phyloP scores from a whole-genome alignment of 2,888 invertebrate species.

The Eupeodes latifasciatus region DNA sequence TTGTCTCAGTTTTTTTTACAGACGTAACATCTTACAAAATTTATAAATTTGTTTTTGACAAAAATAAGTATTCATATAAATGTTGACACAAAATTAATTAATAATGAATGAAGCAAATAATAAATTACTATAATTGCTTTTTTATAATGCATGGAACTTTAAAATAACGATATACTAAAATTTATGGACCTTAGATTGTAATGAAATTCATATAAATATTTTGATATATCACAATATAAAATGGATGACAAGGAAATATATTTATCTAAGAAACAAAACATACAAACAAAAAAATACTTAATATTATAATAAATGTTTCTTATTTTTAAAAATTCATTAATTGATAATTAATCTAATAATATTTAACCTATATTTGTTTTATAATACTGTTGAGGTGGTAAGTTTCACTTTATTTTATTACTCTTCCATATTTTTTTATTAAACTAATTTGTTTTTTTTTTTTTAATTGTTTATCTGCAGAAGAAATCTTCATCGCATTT shows the following conservation, averaged over 20 bases:
- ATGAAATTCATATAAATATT: slow-evolving; percentile 41
- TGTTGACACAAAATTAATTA: background rate
- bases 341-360: slow-evolving; percentile 3
- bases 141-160: slow-evolving; percentile 9
- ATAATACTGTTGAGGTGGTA: slow-evolving; percentile 60
- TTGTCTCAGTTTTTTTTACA: too few relatives aligned
- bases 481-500: slow-evolving; percentile 82
- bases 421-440: background rate
- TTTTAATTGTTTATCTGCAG: slow-evolving; percentile 78
- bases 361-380: background rate
- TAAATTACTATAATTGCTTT: background rate
- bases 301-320: background rate
- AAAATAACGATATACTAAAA: background rate
- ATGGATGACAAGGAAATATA: slow-evolving; percentile 39
- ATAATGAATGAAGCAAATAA: background rate
- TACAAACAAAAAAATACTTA: background rate
- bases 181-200: slow-evolving; percentile 12
- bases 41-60: background rate
- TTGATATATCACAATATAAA: slow-evolving; percentile 44
- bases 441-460: background rate
- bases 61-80: background rate
- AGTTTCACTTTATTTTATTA: background rate
- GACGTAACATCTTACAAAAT: too few relatives aligned
- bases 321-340: background rate
- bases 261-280: slow-evolving; percentile 39